Conservation (phyloP, 2,113 vertebrate genomes). For the Carassius carassius region DNA sequence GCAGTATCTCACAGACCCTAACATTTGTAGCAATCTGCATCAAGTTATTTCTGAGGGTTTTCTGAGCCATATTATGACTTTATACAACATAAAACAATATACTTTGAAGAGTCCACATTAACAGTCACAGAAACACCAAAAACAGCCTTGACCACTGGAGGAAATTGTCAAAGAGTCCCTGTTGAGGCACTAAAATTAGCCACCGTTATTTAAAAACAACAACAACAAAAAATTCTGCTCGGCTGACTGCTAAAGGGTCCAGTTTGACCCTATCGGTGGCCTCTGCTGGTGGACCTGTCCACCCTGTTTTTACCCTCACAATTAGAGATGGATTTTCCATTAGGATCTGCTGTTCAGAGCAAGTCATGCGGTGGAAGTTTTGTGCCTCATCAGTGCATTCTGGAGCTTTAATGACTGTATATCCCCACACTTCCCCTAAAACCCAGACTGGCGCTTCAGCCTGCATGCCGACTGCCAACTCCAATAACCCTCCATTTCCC, state of each 20-base stretch:
- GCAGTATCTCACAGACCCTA: too few species aligned
- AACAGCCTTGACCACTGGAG: conserved; percentile 9
- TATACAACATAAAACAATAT: conserved; percentile 9
- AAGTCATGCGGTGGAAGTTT: conserved; percentile 58
- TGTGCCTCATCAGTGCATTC: conserved; percentile 50
- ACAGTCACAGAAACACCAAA: conserved; percentile 5
- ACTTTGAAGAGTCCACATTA: conserved; percentile 5
- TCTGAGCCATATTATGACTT: conserved; percentile 28
- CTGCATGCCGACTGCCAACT: conserved; percentile 23
- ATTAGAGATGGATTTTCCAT: conserved; percentile 65
- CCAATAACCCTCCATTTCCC: conserved; percentile 34
- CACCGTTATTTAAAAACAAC: not conserved
- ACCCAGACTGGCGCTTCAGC: not conserved
- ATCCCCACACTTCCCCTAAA: conserved; percentile 44
- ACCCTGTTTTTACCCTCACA: conserved; percentile 61
- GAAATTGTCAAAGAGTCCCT: not conserved
- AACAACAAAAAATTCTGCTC: conserved; percentile 25
- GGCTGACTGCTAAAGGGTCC: conserved; percentile 38
- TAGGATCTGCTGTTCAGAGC: conserved; percentile 55
- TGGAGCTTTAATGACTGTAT: conserved; percentile 61
- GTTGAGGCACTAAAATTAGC: not conserved
- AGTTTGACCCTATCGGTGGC: conserved; percentile 44
- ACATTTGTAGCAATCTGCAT: not conserved
- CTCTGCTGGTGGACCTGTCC: conserved; percentile 38
- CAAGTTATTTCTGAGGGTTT: not conserved